Percentiles rank a stretch among this genome's conserved stretches.
Evolutionary conservation across 2,797 vertebrate species (phyloP).

Genomic region (Phalloptychus januarius): DNA sequence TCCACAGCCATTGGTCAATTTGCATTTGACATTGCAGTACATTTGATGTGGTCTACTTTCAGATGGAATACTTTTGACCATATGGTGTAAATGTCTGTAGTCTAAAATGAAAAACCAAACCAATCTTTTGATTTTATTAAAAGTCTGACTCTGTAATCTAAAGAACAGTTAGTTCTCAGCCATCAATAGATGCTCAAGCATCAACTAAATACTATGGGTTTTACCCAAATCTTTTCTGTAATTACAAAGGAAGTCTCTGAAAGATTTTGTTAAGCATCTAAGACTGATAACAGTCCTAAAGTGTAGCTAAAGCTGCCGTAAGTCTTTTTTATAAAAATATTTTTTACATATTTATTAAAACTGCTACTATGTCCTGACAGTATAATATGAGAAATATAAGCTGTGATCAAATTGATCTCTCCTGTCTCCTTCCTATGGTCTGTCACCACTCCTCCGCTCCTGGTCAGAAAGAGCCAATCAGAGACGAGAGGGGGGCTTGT

Average conservation of each 20-base stretch:
- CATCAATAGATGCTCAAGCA: not conserved
- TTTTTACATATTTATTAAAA: too few relatives aligned
- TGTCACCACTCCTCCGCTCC: too few relatives aligned
- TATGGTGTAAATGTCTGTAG: not conserved
- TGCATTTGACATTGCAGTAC: too few relatives aligned
- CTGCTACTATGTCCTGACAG: too few relatives aligned
- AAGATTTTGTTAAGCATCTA: not conserved
- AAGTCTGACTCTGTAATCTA: not conserved
- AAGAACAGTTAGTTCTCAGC: not conserved
- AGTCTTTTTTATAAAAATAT: too few relatives aligned
- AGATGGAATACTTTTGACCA: not conserved
- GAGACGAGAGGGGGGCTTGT: too few relatives aligned
- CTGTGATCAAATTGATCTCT: too few relatives aligned
- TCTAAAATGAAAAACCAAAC: not conserved
- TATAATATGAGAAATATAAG: too few relatives aligned
- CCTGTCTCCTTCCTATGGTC: too few relatives aligned
- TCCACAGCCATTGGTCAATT: not conserved
- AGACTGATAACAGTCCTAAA: not conserved
- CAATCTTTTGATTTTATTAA: not conserved
- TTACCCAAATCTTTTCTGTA: not conserved
- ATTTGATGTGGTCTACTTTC: not conserved
- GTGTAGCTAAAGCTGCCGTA: not conserved
- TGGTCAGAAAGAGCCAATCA: too few relatives aligned
- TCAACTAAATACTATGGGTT: not conserved
- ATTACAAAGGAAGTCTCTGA: not conserved